Base-by-base conservation (phyloP, 2,888 invertebrate species). In the Junonia oenone region DNA sequence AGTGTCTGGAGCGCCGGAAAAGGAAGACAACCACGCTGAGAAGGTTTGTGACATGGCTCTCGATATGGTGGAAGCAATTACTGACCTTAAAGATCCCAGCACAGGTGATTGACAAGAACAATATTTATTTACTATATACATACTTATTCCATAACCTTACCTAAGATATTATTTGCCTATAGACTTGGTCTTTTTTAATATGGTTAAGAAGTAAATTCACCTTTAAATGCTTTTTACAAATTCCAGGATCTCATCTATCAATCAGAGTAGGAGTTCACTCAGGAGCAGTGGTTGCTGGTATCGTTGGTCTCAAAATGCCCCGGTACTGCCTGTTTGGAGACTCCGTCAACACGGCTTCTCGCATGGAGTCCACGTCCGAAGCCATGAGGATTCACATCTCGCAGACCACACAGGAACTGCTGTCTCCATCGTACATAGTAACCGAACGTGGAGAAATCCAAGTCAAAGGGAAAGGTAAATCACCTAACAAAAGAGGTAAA, bases 311-410 rank as follows among this genome's bases (percentile, higher is more conserved):
- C 6, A 98, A 98, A 87, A 98, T 98, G 97, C 98, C 98, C 0
- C 86, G 94, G 33, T 95, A 95, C 79, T 96, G 96, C 68, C 90
- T 96, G 0, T 98, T 98, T 72, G 98, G 98, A 0, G 97, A 97
- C 73, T 95, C 96, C 0, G 98, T 98, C 0, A 97, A 97, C 73
- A 97, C 96, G 0, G 98, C 98, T 0, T 96, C 97, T 0, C 91
- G 97, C 29, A 97, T 98, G 97, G 98, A 98, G 76, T 96, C 97
- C 0, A 97, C 97, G 0, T 96, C 97, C 59, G 94, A 95, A 72
- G 95, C 98, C 0, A 98, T 98, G 96, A 95, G 96, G 81, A 96
- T 99, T 59, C 98, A 99, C 78, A 96, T 99, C 70, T 98, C 98
- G 2, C 95, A 98, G 78, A 94, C 96, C 0, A 98, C 98, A 0